phyloP scores from a whole-genome alignment of 2,113 vertebrate genomes.

The Prunella fulvescens region DNA sequence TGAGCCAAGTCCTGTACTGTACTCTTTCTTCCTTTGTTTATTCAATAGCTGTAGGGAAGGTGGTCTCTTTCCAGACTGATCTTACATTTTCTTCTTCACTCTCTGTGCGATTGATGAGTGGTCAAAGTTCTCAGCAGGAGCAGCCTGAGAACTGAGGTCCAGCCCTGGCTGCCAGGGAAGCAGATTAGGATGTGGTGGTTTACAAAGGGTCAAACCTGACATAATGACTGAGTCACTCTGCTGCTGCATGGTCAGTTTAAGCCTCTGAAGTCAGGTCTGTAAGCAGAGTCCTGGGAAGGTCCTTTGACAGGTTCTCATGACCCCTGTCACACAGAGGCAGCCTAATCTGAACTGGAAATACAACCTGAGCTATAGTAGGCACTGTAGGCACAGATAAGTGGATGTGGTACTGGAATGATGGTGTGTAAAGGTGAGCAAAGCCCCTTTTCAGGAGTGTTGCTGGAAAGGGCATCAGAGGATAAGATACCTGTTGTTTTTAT shows the following conservation, averaged over 20 bases:
- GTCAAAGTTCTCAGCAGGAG: not conserved
- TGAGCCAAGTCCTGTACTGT: not conserved
- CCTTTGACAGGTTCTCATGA: not conserved
- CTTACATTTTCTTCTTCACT: not conserved
- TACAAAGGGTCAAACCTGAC: not conserved
- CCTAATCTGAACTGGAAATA: not conserved
- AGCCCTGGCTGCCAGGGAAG: not conserved
- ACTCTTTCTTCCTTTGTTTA: not conserved
- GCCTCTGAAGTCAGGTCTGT: not conserved
- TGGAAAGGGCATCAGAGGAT: not conserved
- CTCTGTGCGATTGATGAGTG: not conserved
- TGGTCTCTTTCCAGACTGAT: not conserved
- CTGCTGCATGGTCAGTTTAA: not conserved
- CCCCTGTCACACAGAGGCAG: not conserved
- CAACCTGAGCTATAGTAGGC: not conserved
- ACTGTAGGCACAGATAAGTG: not conserved
- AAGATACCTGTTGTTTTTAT: not conserved
- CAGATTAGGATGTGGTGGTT: not conserved
- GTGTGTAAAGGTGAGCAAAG: not conserved
- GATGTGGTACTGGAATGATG: not conserved
- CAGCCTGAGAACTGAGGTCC: not conserved
- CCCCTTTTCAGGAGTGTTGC: not conserved
- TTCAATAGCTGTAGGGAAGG: not conserved
- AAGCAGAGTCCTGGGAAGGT: not conserved
- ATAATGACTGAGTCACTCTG: not conserved